phyloP scores from a whole-genome alignment of 2,797 vertebrate species.

The Luscinia megarhynchos region DNA sequence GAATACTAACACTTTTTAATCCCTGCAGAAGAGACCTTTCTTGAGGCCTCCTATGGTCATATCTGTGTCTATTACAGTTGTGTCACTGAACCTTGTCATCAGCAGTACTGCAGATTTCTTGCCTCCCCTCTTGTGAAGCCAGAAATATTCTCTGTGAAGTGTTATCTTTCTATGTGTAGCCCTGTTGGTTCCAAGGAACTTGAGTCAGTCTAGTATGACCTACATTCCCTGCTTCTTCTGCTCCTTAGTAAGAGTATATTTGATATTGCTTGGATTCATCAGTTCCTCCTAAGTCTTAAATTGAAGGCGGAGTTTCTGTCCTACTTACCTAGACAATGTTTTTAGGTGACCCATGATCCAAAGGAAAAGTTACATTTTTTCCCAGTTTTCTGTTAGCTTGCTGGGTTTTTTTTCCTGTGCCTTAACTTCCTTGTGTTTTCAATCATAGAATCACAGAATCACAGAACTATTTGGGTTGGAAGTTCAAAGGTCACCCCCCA shows the following conservation, averaged over 20 bases:
- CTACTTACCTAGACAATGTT: neutral
- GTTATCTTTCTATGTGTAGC: neutral
- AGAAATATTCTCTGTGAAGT: neutral
- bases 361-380: neutral
- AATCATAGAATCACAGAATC: neutral
- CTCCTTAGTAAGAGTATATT: neutral
- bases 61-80: neutral
- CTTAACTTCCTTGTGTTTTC: neutral
- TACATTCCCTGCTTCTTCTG: neutral
- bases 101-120: neutral
- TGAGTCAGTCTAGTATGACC: neutral
- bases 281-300: neutral
- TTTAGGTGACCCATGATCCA: neutral
- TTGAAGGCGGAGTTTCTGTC: neutral
- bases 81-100: neutral
- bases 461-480: neutral
- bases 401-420: neutral
- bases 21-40: neutral
- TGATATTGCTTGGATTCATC: neutral
- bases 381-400: neutral
- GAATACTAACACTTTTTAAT: neutral
- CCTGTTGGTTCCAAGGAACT: neutral
- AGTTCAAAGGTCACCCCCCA: neutral
- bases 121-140: neutral
- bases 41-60: neutral